phyloP scores from a whole-genome alignment of 1,140 invertebrate genomes.

The Euwallacea fornicatus region DNA sequence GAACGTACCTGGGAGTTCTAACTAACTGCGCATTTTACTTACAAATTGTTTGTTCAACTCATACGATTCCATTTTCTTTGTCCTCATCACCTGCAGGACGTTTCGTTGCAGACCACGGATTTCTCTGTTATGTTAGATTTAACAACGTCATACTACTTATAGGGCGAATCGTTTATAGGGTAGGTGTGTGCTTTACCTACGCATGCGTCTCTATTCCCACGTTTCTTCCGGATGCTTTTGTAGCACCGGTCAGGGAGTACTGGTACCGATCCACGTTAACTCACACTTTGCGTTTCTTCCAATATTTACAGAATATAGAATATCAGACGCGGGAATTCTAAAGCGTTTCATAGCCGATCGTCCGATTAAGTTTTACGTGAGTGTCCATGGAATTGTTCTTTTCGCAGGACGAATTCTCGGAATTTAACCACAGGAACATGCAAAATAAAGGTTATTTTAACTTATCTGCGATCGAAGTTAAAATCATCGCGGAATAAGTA shows the following conservation, averaged over 20 bases:
- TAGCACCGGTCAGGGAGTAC: no score
- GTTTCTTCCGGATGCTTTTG: no score
- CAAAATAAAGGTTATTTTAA: no score
- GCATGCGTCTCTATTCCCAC: no score
- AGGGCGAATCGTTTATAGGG: no score
- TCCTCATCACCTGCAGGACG: neutral
- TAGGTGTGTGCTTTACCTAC: no score
- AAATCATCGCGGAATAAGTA: no score
- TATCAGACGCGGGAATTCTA: conserved; percentile 1
- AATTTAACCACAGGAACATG: neutral
- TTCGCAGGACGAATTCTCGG: conserved; percentile 7
- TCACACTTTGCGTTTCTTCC: neutral
- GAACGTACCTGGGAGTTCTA: neutral
- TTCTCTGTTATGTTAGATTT: conserved; percentile 21
- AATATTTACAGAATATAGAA: neutral
- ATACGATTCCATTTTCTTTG: neutral
- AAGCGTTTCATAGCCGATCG: conserved; percentile 7
- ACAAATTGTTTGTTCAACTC: conserved; percentile 3
- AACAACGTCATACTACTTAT: no score
- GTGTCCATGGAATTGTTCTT: neutral
- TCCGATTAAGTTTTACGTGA: conserved; percentile 13
- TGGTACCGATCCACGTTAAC: no score
- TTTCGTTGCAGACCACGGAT: conserved; percentile 26
- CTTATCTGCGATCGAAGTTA: no score
- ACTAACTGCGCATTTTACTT: neutral